These are phyloP conservation scores for Tholera decimalis DNA, from an alignment of 2,888 invertebrate species.

Conservation along the genomic window DNA sequence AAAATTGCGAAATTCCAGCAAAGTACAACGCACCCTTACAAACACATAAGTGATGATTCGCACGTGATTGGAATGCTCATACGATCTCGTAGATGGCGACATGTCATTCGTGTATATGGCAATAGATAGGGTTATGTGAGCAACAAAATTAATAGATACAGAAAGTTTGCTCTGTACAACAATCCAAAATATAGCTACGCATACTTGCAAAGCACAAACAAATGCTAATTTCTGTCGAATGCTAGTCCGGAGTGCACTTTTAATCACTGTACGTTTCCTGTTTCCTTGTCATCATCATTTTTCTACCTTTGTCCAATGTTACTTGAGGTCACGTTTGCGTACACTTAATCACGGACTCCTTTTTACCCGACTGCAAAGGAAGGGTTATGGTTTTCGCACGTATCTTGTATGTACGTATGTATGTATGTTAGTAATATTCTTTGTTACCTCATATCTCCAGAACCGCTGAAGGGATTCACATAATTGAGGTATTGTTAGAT, in stretches of 20 bases:
- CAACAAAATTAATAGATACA: neutral
- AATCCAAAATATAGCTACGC: neutral
- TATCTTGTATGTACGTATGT: no score
- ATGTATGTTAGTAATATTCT: no score
- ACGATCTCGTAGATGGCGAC: conserved; percentile 52
- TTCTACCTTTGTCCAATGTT: neutral
- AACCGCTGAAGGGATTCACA: no score
- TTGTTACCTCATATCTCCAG: no score
- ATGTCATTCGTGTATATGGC: conserved; percentile 39
- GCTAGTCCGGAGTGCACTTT: neutral
- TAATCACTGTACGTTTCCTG: neutral
- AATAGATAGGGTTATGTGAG: conserved; percentile 28
- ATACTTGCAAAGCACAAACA: neutral
- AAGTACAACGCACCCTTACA: conserved; percentile 56
- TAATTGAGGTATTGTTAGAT: no score
- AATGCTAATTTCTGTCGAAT: neutral
- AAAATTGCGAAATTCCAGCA: conserved; percentile 51
- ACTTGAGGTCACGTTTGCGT: neutral
- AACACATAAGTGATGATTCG: conserved; percentile 68
- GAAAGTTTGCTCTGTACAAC: neutral
- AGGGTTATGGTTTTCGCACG: no score
- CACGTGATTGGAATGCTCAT: conserved; percentile 64
- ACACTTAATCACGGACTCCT: no score
- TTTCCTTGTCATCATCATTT: neutral
- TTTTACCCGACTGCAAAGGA: no score